A percentile compares a stretch with the other conserved stretches of the same genome.
Evolutionary conservation across 2,797 vertebrate genomes (phyloP).

Genomic region (Enteromius fasciolatus): DNA sequence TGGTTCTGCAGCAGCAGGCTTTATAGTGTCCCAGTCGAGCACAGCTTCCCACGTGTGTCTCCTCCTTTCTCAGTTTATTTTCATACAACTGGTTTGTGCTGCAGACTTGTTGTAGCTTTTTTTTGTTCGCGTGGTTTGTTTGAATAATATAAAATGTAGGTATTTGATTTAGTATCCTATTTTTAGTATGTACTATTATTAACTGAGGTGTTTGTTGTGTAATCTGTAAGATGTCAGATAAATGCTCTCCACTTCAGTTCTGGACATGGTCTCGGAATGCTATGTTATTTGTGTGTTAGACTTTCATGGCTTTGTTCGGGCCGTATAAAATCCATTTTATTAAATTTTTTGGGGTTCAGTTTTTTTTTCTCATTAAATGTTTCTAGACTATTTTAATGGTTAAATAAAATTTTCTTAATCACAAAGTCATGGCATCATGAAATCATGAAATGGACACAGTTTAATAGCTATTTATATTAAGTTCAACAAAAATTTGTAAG

Average conservation of each 20-base stretch:
- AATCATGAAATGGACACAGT: not conserved
- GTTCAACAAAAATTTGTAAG: too few species aligned
- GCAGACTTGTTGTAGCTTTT: not conserved
- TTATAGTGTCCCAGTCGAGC: constrained; percentile 33
- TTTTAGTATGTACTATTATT: constrained; percentile 10
- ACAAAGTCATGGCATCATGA: too few species aligned
- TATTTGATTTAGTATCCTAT: not conserved
- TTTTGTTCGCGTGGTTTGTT: not conserved
- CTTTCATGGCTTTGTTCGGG: not conserved
- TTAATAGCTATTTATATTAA: too few species aligned
- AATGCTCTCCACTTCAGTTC: not conserved
- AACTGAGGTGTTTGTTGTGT: not conserved
- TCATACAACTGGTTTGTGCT: not conserved
- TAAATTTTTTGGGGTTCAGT: too few species aligned
- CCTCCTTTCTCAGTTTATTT: not conserved
- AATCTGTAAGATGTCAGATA: not conserved
- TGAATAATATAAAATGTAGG: not conserved
- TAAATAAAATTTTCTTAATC: too few species aligned
- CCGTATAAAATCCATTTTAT: too few species aligned
- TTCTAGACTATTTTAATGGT: not conserved
- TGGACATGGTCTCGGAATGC: not conserved
- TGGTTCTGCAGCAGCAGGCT: constrained; percentile 52
- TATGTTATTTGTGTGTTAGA: not conserved
- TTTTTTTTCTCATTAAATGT: too few species aligned
- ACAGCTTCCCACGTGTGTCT: constrained; percentile 42